Base-by-base conservation (phyloP, 2,888 invertebrate genomes). In the Cyclophora punctaria region DNA sequence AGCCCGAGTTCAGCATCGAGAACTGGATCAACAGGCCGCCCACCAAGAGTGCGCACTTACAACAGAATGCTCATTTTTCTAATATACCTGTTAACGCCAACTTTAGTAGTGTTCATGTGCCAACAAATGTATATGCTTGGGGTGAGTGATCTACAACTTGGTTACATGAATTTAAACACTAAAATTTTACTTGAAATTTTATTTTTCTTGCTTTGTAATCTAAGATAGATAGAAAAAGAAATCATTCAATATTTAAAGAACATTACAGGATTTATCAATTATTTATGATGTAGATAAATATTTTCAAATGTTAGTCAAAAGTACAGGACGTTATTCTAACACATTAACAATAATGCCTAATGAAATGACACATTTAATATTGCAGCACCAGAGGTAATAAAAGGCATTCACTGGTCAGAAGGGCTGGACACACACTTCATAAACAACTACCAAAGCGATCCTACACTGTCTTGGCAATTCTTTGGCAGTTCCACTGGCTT, bases 401-500 rank as follows among this genome's bases (percentile, higher is more conserved):
- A 95, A 80, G 97, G 97, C 41, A 97, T 99, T 56, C 93, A 95
- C 73, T 99, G 99, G 99, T 98, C 98, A 3, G 95, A 96, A 74
- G 94, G 95, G 63, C 89, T 99, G 64, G 97, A 98, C 78, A 92
- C 93, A 49, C 95, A 94, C 62, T 99, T 98, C 82, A 92, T 92
- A 61, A 92, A 93, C 71, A 98, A 98, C 82, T 95, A 94, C 73
- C 92, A 94, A 73, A 91, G 91, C 53, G 96, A 97, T 80, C 95
- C 96, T 7, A 94, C 96, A 3, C 89, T 98, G 44, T 96, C 96
- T 3, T 99, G 98, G 97, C 99, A 99, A 87, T 98, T 97, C 80
- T 99, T 99, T 81, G 98, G 99, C 58, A 98, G 98, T 78, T 94
- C 98, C 41, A 95, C 96, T 20, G 99, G 99, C 43, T 98, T 99